Percentiles rank a stretch among this genome's conserved stretches.
These are phyloP conservation scores for Octopus sinensis DNA, from an alignment of 1,140 invertebrate species.

Conservation along the genomic window DNA sequence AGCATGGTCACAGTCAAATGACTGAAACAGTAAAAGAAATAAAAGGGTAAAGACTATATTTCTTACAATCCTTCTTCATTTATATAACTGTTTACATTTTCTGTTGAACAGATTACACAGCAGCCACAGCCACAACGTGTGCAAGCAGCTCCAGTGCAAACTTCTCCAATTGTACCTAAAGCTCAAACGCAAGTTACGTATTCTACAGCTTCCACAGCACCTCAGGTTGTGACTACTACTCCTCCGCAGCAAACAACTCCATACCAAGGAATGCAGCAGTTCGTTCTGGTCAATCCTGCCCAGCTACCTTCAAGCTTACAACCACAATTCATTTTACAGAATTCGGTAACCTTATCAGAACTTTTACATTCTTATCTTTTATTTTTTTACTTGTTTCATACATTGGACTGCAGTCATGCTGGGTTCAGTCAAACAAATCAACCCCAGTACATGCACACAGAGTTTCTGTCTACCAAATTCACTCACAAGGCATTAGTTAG, in stretches of 20 bases:
- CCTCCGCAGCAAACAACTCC: background rate
- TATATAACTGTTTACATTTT: too few relatives aligned
- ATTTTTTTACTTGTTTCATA: too few relatives aligned
- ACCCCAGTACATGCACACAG: too few relatives aligned
- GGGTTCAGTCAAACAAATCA: too few relatives aligned
- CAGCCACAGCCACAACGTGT: constrained; percentile 19
- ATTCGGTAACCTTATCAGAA: constrained; percentile 62
- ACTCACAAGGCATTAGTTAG: too few relatives aligned
- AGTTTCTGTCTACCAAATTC: too few relatives aligned
- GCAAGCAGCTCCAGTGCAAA: constrained; percentile 6
- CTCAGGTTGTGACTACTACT: background rate
- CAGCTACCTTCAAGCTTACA: constrained; percentile 60
- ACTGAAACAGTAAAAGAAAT: too few relatives aligned
- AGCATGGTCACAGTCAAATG: too few relatives aligned
- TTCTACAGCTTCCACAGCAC: background rate
- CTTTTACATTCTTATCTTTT: background rate
- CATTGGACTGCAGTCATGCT: too few relatives aligned
- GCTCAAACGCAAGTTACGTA: background rate
- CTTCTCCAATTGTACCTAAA: background rate
- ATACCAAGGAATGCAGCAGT: constrained; percentile 64
- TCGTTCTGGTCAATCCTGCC: constrained; percentile 67
- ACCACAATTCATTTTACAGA: constrained; percentile 75
- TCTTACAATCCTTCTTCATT: too few relatives aligned
- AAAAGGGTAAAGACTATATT: too few relatives aligned
- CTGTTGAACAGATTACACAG: constrained; percentile 4